Evolutionary conservation across 37 sponge, comb jelly and placozoan genomes (phyloP).

Genomic region (Theonella swinhoei): DNA sequence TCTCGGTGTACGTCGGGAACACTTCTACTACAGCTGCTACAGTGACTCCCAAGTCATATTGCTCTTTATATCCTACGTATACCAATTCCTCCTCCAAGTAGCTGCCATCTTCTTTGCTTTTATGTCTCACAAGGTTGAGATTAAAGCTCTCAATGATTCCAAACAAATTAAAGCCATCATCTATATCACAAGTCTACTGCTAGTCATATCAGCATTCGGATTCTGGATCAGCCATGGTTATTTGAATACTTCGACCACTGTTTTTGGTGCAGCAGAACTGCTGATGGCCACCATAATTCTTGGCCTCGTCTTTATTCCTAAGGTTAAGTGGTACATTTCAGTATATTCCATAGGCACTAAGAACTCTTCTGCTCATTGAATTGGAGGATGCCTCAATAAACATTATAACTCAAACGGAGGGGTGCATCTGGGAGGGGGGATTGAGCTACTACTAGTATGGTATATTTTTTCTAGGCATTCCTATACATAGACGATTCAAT

Average conservation of each 20-base stretch:
- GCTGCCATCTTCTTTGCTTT: constrained; percentile 44
- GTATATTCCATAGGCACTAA: too few species aligned
- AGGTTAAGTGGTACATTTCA: too few species aligned
- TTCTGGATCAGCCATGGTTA: not conserved
- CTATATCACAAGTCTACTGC: constrained; percentile 25
- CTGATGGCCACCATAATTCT: constrained; percentile 12
- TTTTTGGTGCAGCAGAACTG: not conserved
- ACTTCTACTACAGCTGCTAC: constrained; percentile 1
- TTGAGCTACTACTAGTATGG: too few species aligned
- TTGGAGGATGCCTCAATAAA: too few species aligned
- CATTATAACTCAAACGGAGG: too few species aligned
- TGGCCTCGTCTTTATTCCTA: constrained; percentile 28
- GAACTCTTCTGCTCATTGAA: too few species aligned
- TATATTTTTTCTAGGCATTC: too few species aligned
- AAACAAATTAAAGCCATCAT: constrained; percentile 26
- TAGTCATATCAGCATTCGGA: not conserved
- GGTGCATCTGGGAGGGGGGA: too few species aligned
- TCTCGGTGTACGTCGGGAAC: too few species aligned
- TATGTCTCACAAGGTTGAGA: too few species aligned
- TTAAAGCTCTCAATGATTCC: constrained; percentile 47
- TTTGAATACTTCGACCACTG: not conserved
- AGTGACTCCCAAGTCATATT: not conserved
- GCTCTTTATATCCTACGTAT: constrained; percentile 15
- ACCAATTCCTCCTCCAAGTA: constrained; percentile 12
- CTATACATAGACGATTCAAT: too few species aligned